Evolutionary conservation across 1,140 invertebrate genomes (phyloP), one percentile per base, ranked within the genome.

Genomic region (Tribolium madens): DNA sequence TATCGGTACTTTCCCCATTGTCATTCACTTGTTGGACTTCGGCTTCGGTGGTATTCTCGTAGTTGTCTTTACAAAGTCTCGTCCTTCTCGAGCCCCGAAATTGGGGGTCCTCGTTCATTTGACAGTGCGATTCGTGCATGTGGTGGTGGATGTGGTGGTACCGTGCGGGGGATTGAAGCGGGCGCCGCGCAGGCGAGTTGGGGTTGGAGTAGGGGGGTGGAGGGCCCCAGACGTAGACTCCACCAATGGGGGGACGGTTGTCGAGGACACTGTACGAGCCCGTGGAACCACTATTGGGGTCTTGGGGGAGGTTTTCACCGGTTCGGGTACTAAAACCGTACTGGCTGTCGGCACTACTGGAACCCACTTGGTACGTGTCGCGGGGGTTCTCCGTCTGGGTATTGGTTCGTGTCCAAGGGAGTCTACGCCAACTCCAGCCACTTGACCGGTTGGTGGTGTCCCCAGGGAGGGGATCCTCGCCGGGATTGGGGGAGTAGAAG

Each of bases 401-500:
- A 14, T 84, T 85, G 9, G 81, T 84, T 15, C 88, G 80, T 46
- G 84, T 85, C 89, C 89, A 90, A 0, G 89, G 89, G 80, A 89
- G 85, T 14, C 88, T 77, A 7, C 88, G 85, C 89, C 89, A 90
- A 78, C 87, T 89, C 89, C 89, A 90, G 83, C 91, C 91, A 84
- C 83, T 88, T 84, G 80, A 84, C 85, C 85, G 86, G 83, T 86
- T 88, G 87, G 46, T 85, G 84, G 76, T 85, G 86, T 84, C 78
- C 52, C 86, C 84, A 85, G 80, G 73, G 21, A 81, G 69, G n/a
- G 76, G 82, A 57, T 88, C 87, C 21, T 88, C 88, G 1, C 91
- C 92, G 0, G 94, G 93, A 86, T 94, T 95, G 0, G 93, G 93
- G 0, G 93, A 94, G 79, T 95, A 95, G 12, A 95, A 88, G 82